These are phyloP conservation scores for Ceriagrion tenellum DNA, from an alignment of 2,888 invertebrate species.

Conservation along the genomic window DNA sequence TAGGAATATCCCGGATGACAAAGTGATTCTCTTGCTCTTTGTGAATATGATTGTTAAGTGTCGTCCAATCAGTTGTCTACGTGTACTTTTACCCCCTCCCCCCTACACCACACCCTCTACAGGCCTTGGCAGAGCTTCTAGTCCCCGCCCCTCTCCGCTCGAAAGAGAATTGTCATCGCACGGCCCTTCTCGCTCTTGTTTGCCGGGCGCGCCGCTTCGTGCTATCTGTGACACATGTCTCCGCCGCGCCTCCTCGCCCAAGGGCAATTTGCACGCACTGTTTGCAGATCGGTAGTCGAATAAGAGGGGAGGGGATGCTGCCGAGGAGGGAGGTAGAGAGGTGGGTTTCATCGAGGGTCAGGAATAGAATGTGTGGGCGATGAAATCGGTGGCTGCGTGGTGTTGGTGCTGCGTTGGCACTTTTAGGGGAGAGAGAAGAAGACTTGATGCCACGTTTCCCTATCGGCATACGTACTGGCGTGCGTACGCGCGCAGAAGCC, in stretches of 20 bases:
- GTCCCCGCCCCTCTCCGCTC: neutral
- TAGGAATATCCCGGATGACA: too few species aligned
- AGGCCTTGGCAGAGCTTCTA: too few species aligned
- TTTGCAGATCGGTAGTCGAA: neutral
- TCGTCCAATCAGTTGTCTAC: too few species aligned
- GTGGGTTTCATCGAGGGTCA: neutral
- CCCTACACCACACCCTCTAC: too few species aligned
- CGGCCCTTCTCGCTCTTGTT: neutral
- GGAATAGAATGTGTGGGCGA: constrained; percentile 15
- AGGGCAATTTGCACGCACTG: constrained; percentile 1
- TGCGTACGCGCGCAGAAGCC: too few species aligned
- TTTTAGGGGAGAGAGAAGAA: too few species aligned
- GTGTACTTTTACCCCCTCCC: neutral
- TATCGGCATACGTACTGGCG: too few species aligned
- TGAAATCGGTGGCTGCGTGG: neutral
- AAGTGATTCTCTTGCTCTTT: too few species aligned
- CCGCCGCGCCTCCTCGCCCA: neutral
- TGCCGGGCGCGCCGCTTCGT: neutral
- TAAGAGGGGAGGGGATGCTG: neutral
- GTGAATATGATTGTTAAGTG: too few species aligned
- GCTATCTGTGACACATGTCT: neutral
- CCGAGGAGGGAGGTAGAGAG: neutral
- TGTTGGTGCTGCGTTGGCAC: too few species aligned
- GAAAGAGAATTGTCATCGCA: neutral
- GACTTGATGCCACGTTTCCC: too few species aligned